Evolutionary conservation across 1,140 invertebrate species (phyloP), one percentile per base, ranked within the genome.

Genomic region (Acromyrmex echinatior): DNA sequence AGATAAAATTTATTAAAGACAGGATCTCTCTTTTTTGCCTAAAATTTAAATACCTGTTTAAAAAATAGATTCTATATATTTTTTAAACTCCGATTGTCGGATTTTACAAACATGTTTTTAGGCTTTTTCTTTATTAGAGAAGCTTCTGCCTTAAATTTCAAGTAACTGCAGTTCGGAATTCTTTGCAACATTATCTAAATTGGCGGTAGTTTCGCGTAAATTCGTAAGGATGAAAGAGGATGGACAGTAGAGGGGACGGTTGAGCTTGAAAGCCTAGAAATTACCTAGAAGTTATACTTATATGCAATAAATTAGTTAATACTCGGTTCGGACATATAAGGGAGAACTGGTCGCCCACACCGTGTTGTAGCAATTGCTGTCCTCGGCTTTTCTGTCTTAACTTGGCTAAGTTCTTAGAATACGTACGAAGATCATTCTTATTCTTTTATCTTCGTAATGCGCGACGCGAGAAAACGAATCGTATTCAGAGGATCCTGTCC

Each of bases 271-370:
- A 86, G 84, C 85, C 86, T 21, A 21, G 21, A 21, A 89, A 86
- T 86, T 87, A 90, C 81, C 86, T 87, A 86, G 60, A 78, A 51
- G 49, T 73, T 76, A 71, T 65, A 76, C 88, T 87, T 89, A 91
- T 88, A 74, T 68, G 82, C 87, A 82, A 91, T 87, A 89, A 91
- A 92, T 92, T 91, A 91, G 89, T 81, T 65, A 74, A 86, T 73
- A n/a, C 31, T 85, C 70, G 86, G 62, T 51, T 16, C 9, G 28
- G 51, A 86, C 81, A 62, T 92, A 91, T 91, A 92, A 91, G 91
- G 90, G 70, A 91, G 86, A 60, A 90, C 78, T 73, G 73, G 86
- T 92, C 91, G 86, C 88, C 89, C 86, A 91, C 82, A 89, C 86
- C 66, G 73, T 87, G 86, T 87, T 71, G 65, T 81, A 58, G 74